A percentile compares a stretch with the other conserved stretches of the same genome.
phyloP scores from a whole-genome alignment of 2,797 vertebrate species.

The Amniataba percoides region DNA sequence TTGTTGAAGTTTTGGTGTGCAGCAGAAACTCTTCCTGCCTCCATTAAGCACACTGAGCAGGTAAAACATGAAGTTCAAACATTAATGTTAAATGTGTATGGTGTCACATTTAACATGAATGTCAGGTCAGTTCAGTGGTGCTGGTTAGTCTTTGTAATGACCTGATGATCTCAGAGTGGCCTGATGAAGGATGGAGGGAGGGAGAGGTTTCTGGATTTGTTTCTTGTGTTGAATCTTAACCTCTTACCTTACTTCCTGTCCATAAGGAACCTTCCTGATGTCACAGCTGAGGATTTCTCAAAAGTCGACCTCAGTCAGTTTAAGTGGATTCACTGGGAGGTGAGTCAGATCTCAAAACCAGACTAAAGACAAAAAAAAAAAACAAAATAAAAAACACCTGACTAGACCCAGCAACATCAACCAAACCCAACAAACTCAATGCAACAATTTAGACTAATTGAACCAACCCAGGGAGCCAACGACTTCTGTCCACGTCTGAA shows the following conservation, averaged over 20 bases:
- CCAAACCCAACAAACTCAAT: neutral
- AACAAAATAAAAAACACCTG: too few relatives aligned
- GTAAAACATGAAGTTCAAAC: neutral
- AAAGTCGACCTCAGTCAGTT: constrained; percentile 88
- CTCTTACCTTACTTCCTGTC: constrained; percentile 32
- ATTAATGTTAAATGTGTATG: neutral
- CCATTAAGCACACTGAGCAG: neutral
- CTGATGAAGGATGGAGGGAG: neutral
- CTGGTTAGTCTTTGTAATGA: neutral
- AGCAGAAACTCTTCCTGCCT: neutral
- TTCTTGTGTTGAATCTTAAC: neutral
- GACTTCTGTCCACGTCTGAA: neutral
- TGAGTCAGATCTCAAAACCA: constrained; percentile 60
- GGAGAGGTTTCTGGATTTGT: neutral
- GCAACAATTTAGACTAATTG: neutral
- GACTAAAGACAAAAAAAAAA: neutral
- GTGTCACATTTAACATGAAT: too few relatives aligned
- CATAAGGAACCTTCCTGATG: constrained; percentile 92
- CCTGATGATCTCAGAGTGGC: too few relatives aligned
- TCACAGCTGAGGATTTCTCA: constrained; percentile 89
- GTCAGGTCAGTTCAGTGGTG: neutral
- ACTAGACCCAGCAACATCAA: neutral
- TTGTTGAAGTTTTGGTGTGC: neutral
- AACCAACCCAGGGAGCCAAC: neutral
- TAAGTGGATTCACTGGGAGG: constrained; percentile 98